Conservation (phyloP, 2,888 invertebrate genomes). For the Drosophila monieri region DNA sequence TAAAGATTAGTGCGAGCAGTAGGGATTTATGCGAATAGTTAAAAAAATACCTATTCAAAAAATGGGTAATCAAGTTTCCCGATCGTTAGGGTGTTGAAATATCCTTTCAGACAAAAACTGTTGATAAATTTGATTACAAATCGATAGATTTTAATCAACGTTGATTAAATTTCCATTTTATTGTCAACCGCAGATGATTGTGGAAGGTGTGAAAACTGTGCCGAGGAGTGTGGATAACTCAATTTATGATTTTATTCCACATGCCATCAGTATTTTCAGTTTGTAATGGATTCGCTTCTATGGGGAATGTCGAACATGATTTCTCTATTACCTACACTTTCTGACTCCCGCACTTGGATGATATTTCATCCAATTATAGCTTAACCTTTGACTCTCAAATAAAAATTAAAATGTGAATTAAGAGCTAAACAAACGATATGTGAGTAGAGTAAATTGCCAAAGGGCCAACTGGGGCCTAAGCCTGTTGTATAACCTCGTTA, state of each 20-base stretch:
- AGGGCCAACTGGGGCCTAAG: slow-evolving; percentile 7
- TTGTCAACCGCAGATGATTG: slow-evolving; percentile 30
- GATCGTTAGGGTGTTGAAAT: background rate
- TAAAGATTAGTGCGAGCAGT: background rate
- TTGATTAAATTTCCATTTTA: slow-evolving; percentile 34
- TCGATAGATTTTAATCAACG: slow-evolving; percentile 27
- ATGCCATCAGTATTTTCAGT: slow-evolving; percentile 18
- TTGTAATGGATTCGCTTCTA: slow-evolving; percentile 11
- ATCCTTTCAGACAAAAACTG: background rate
- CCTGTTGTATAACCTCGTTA: background rate
- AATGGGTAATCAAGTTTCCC: background rate
- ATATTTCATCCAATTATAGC: slow-evolving; percentile 45
- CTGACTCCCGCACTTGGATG: slow-evolving; percentile 4
- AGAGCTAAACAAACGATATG: slow-evolving; percentile 3
- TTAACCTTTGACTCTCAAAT: slow-evolving; percentile 24
- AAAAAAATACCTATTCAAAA: background rate
- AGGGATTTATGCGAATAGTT: background rate
- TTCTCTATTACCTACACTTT: slow-evolving; percentile 12
- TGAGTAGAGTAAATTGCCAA: slow-evolving; percentile 25
- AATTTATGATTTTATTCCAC: slow-evolving; percentile 28
- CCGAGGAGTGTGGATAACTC: slow-evolving; percentile 5
- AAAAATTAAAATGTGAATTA: slow-evolving; percentile 9
- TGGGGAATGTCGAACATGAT: slow-evolving; percentile 19
- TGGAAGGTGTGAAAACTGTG: slow-evolving; percentile 23
- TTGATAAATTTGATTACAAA: slow-evolving; percentile 22